These are phyloP conservation scores for Heliocidaris erythrogramma DNA, from an alignment of 35 echinoderm and acorn worm species.

Conservation along the genomic window DNA sequence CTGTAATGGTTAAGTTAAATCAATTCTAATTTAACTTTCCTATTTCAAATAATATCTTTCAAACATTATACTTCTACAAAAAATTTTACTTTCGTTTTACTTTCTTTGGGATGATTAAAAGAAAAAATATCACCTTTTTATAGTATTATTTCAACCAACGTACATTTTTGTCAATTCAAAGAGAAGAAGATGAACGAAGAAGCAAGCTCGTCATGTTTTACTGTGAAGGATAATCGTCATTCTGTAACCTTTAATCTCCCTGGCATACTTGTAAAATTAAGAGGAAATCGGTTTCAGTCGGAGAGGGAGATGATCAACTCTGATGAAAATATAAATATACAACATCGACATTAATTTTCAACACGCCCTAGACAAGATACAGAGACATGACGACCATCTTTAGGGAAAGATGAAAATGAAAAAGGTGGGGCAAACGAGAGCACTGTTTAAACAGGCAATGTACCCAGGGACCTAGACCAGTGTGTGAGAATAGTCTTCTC, in stretches of 20 bases:
- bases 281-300: neutral
- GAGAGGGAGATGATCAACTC: neutral
- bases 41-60: too few species aligned
- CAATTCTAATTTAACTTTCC: too few species aligned
- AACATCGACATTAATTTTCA: neutral
- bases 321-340: constrained; percentile 13
- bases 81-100: too few species aligned
- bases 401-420: neutral
- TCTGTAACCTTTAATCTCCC: neutral
- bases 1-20: too few species aligned
- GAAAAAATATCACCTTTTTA: too few species aligned
- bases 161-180: too few species aligned
- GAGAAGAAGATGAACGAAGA: neutral
- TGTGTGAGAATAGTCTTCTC: neutral
- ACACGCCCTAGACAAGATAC: neutral
- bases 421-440: neutral
- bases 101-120: too few species aligned
- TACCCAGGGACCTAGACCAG: neutral
- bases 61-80: too few species aligned
- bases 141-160: too few species aligned
- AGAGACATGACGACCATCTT: neutral
- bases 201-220: neutral
- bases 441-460: neutral
- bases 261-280: neutral
- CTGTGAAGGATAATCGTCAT: neutral